Evolutionary conservation across 2,888 invertebrate species (phyloP), one percentile per base, ranked within the genome.

Genomic region (Myopa testacea): DNA sequence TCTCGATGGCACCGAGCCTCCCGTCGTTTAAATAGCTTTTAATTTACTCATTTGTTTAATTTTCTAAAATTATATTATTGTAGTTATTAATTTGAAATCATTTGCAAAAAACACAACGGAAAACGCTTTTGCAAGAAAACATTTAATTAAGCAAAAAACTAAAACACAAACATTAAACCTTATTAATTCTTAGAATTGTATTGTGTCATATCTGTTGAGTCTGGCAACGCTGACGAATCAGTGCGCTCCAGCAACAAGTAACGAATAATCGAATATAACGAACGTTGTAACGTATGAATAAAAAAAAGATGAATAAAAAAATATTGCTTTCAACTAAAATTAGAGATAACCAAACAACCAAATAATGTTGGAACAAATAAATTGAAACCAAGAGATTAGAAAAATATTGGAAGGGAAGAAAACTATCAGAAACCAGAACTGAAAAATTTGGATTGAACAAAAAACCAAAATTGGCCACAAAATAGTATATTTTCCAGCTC

Each of bases 1-100:
- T 71, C 83, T 81, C 76, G 88, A 87, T 76, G 89, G 88, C 82
- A 87, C 89, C 81, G 89, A 89, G 83, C 89, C 88, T 81, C 89
- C 88, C 84, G 88, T 89, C 83, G 89, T 88, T 83, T 89, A 87
- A 45, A 86, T 83, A 83, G 83, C 78, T 81, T 80, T 81, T 81
- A 80, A 77, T 45, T 68, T 65, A 80, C 60, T 75, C 68, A 68
- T 58, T 60, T 75, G 52, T 52, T 69, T 75, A 60, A 75, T 65
- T 75, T 75, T 52, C 37, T 71, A 60, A 60, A 65, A 52, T 26
- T 38, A 70, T 58, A 68, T 76, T 72, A 37, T 71, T 71, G 34
- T 55, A 52, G 40, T 69, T n/a, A 76, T 74, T 74, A 65, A 60
- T 58, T 52, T 67, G 10, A 19, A 76, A 60, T 55, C 69, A 63